phyloP scores from a whole-genome alignment of 1,140 invertebrate species.

The Zophobas atratus region DNA sequence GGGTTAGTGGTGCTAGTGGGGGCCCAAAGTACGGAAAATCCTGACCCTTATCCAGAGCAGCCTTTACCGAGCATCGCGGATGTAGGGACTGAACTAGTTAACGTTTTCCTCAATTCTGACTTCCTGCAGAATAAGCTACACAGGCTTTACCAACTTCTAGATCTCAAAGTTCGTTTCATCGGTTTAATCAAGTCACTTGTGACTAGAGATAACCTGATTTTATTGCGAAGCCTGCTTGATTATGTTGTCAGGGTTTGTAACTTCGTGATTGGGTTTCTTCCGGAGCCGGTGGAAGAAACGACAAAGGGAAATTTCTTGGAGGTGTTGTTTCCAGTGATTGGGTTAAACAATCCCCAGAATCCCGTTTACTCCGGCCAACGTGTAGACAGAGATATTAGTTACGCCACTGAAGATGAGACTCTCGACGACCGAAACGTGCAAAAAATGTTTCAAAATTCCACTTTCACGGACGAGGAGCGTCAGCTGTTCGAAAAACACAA shows the following conservation, averaged over 20 bases:
- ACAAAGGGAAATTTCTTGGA: background rate
- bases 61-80: background rate
- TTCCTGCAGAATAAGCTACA: constrained; percentile 17
- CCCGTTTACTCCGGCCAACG: background rate
- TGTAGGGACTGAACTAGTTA: background rate
- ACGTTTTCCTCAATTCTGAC: background rate
- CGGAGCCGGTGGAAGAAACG: constrained; percentile 8
- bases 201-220: constrained; percentile 6
- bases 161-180: constrained; percentile 18
- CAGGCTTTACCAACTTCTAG: constrained; percentile 1
- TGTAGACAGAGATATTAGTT: background rate
- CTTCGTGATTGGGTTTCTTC: constrained; percentile 8
- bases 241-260: constrained; percentile 16
- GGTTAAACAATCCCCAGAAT: constrained; percentile 9
- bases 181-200: background rate
- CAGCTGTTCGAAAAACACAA: constrained; percentile 10
- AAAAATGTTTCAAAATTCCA: background rate
- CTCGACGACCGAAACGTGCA: too few species aligned
- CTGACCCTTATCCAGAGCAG: background rate
- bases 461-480: background rate
- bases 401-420: too few species aligned
- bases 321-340: constrained; percentile 4
- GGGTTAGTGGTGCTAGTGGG: background rate
- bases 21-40: background rate
- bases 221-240: constrained; percentile 20